phyloP scores from a whole-genome alignment of 2,888 invertebrate genomes.

The Amphipoea oculea region DNA sequence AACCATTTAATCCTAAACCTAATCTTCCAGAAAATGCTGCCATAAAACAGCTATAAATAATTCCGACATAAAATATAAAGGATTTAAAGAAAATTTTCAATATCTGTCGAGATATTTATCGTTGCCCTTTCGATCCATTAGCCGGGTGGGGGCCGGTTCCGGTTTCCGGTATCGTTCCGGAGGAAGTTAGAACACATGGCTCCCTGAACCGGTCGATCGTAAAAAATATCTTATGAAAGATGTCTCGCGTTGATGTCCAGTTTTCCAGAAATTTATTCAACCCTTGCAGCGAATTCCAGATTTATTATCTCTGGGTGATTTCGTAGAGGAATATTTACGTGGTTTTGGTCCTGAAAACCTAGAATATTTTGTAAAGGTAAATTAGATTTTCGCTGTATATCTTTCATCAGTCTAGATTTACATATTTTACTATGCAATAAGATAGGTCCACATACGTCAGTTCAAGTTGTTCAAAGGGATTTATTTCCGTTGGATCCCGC shows the following conservation, averaged over 20 bases:
- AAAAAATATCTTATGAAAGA: constrained; percentile 63
- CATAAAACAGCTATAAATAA: constrained; percentile 58
- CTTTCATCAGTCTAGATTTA: constrained; percentile 18
- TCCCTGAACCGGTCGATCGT: constrained; percentile 57
- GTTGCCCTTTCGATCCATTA: constrained; percentile 77
- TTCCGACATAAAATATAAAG: constrained; percentile 56
- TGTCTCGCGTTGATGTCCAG: constrained; percentile 52
- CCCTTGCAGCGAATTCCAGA: constrained; percentile 40
- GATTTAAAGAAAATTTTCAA: constrained; percentile 65
- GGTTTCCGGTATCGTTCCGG: constrained; percentile 74
- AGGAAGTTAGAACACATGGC: constrained; percentile 69
- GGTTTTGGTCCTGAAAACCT: background rate
- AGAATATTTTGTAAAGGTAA: constrained; percentile 30
- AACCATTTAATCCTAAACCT: constrained; percentile 45
- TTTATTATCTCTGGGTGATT: constrained; percentile 43
- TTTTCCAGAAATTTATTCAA: constrained; percentile 60
- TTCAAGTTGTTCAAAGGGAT: too few relatives aligned
- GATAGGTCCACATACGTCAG: background rate
- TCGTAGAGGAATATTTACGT: constrained; percentile 33
- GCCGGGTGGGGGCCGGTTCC: constrained; percentile 71
- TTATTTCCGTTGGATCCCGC: too few relatives aligned
- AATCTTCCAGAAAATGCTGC: constrained; percentile 53
- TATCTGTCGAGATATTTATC: constrained; percentile 71
- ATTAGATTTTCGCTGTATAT: constrained; percentile 22
- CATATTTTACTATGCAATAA: constrained; percentile 5